Evolutionary conservation across 2,797 vertebrate species (phyloP).

Genomic region (Rhinoraja longicauda): DNA sequence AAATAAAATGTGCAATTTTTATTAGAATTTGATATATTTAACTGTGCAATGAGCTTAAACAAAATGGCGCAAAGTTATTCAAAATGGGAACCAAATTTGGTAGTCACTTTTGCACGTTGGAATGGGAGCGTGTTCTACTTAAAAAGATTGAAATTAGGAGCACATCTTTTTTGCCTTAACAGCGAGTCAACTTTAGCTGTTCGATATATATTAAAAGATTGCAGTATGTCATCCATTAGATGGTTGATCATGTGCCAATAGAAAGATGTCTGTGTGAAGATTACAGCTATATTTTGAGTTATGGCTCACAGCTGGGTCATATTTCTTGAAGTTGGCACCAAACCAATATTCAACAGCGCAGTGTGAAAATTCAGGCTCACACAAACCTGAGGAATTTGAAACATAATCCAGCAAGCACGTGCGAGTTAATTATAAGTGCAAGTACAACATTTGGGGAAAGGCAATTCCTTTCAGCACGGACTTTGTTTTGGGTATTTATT

Average conservation of each 20-base stretch:
- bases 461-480: not conserved
- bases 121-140: not conserved
- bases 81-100: not conserved
- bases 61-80: not conserved
- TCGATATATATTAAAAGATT: constrained; percentile 49
- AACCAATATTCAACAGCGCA: constrained; percentile 15
- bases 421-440: not conserved
- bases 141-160: not conserved
- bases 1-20: not conserved
- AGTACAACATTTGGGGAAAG: not conserved
- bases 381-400: constrained; percentile 4
- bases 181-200: constrained; percentile 45
- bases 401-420: not conserved
- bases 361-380: not conserved
- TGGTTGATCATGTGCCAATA: constrained; percentile 44
- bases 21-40: not conserved
- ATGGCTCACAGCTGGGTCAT: not conserved
- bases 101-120: not conserved
- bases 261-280: constrained; percentile 39
- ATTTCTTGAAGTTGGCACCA: constrained; percentile 27
- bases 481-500: not conserved
- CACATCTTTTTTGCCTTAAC: not conserved
- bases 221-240: constrained; percentile 56
- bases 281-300: constrained; percentile 40
- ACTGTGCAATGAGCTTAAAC: not conserved